Conservation (phyloP, 2,113 vertebrate species). For the Passer montanus region DNA sequence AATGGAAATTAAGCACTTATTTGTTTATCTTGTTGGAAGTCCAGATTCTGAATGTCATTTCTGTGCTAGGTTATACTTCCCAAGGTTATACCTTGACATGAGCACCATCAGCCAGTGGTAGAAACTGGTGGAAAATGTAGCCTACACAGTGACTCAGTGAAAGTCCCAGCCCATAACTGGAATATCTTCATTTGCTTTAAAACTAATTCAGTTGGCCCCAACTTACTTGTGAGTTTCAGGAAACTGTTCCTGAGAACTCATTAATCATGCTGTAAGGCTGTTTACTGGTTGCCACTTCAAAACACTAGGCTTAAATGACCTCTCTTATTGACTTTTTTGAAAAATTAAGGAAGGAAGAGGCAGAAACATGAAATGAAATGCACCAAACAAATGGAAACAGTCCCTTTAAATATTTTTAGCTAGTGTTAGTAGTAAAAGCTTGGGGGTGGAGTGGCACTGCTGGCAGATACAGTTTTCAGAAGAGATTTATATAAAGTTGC, state of each 20-base stretch:
- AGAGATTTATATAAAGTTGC: slow-evolving; percentile 74
- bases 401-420: slow-evolving; percentile 67
- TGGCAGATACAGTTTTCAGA: slow-evolving; percentile 66
- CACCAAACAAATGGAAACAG: slow-evolving; percentile 68
- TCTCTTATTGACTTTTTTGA: background rate
- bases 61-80: background rate
- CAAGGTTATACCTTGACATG: background rate
- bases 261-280: slow-evolving; percentile 63
- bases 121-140: background rate
- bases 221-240: slow-evolving; percentile 30
- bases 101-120: background rate
- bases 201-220: background rate
- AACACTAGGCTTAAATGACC: background rate
- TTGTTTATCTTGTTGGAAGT: background rate
- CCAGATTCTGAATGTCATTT: background rate
- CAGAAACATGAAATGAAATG: slow-evolving; percentile 43
- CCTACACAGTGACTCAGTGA: background rate
- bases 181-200: background rate
- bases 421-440: slow-evolving; percentile 54
- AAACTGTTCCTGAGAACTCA: slow-evolving; percentile 45
- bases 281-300: slow-evolving; percentile 64
- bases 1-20: background rate
- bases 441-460: slow-evolving; percentile 6
- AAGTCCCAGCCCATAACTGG: background rate
- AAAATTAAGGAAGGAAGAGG: background rate